Evolutionary conservation across 2,113 vertebrate genomes (phyloP), one percentile per base, ranked within the genome.

Genomic region (Madoqua kirkii): DNA sequence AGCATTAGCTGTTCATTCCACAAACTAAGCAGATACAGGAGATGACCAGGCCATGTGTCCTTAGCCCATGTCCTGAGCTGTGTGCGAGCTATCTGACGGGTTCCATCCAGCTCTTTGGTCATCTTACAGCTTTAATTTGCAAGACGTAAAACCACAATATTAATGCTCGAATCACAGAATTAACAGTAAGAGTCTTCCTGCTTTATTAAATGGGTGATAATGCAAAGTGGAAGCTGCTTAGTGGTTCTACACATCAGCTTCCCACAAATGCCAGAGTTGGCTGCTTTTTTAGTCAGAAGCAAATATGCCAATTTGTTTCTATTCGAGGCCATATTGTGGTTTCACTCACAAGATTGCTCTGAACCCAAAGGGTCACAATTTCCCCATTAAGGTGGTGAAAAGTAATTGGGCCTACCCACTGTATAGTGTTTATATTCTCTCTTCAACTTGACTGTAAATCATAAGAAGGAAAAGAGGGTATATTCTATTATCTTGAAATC

Each of bases 91-190:
- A 33, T 40, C 13, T 13, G 29, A 50, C 12, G 29, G 29, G 79
- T 17, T 27, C 7, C 79, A 14, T 54, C 60, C 86, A 84, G 62
- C 36, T 74, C 36, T 48, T 40, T 92, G 48, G 59, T 91, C 91
- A 97, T 86, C 14, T 59, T 11, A 43, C 54, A 92, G 62, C 93
- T 95, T 96, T 97, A 95, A 97, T 97, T 97, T 97, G 91, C 87
- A 96, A 93, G 91, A 94, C 81, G 31, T 91, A n/a, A 97, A 97
- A 89, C 98, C 97, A 92, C 96, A 96, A 25, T 78, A 95, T 95
- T 97, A 97, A 97, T n/a, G 79, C 55, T 95, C 21, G 84, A 97
- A 97, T 97, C 97, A 96, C 21, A 97, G 78, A 98, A 94, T 97
- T 96, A 97, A 95, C 52, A 91, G 78, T 87, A 90, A 97, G 83